A percentile compares a stretch with the other conserved stretches of the same genome.
Conservation (phyloP, 2,113 vertebrate species). For the Poecile atricapillus region DNA sequence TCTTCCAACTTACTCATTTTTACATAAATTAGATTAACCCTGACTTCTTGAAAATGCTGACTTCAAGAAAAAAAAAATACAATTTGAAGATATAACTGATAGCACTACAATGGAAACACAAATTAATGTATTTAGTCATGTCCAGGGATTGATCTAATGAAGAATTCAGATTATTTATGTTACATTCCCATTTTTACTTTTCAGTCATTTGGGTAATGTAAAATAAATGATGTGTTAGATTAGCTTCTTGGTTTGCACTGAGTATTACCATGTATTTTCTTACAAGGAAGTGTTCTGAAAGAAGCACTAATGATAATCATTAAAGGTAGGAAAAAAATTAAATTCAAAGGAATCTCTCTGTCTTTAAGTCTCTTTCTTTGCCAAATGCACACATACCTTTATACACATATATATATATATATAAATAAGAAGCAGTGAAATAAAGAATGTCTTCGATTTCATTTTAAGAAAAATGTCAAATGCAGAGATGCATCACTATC, state of each 20-base stretch:
- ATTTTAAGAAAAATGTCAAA: slow-evolving; percentile 44
- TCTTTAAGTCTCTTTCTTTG: background rate
- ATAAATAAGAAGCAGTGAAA: background rate
- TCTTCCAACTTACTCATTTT: background rate
- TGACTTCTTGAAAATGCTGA: background rate
- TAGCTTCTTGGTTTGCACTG: background rate
- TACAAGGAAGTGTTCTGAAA: background rate
- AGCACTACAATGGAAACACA: background rate
- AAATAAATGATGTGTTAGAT: background rate
- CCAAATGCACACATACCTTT: background rate
- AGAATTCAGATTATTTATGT: background rate
- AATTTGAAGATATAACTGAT: background rate
- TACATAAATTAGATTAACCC: background rate
- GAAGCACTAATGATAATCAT: background rate
- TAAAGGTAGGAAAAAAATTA: background rate
- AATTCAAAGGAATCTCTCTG: background rate
- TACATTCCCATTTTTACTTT: background rate
- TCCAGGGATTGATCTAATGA: background rate
- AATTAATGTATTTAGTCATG: background rate
- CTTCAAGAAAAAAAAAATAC: background rate
- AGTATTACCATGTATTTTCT: background rate
- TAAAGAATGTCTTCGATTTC: slow-evolving; percentile 36
- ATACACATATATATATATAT: background rate
- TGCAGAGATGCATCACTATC: background rate
- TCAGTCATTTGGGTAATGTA: background rate